These are phyloP conservation scores for Bovichtus diacanthus DNA, from an alignment of 2,797 vertebrate species.

Conservation along the genomic window DNA sequence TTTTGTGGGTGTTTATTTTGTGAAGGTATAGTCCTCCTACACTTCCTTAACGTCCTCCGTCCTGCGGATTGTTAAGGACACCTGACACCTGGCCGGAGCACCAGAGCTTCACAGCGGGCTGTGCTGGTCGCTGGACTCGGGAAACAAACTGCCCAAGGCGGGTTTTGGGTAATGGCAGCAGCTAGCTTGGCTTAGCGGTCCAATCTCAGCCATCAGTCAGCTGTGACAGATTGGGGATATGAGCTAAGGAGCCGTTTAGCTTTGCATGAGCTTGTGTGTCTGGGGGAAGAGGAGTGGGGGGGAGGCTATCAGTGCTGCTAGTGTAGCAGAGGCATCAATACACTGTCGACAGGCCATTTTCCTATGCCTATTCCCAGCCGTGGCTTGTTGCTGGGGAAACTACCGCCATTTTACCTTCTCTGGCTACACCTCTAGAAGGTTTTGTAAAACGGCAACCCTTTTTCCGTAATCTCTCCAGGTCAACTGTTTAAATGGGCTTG, in stretches of 20 bases:
- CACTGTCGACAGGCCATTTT: constrained; percentile 85
- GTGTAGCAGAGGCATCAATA: constrained; percentile 87
- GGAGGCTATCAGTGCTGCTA: constrained; percentile 76
- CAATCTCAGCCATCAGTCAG: constrained; percentile 84
- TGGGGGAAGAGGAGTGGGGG: constrained; percentile 44
- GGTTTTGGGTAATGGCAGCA: constrained; percentile 77
- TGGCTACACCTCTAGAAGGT: constrained; percentile 67
- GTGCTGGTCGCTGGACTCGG: constrained; percentile 40
- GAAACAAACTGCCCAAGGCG: constrained; percentile 79
- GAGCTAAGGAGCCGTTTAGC: constrained; percentile 83
- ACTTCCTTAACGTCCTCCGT: constrained; percentile 40
- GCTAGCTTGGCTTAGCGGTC: constrained; percentile 79
- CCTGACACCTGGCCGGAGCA: constrained; percentile 69
- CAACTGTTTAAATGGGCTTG: constrained; percentile 18
- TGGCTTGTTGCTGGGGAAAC: constrained; percentile 88
- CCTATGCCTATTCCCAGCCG: constrained; percentile 82
- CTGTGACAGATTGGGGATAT: constrained; percentile 85
- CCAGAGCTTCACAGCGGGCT: constrained; percentile 54
- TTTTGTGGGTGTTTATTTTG: constrained; percentile 29
- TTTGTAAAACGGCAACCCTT: constrained; percentile 60
- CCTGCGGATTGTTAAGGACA: constrained; percentile 58
- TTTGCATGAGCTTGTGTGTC: constrained; percentile 61
- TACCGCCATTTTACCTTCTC: constrained; percentile 82
- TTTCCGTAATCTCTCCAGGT: constrained; percentile 27
- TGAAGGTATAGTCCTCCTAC: constrained; percentile 44